Conservation (phyloP, 2,888 invertebrate genomes). For the Rotaria magnacalcarata region DNA sequence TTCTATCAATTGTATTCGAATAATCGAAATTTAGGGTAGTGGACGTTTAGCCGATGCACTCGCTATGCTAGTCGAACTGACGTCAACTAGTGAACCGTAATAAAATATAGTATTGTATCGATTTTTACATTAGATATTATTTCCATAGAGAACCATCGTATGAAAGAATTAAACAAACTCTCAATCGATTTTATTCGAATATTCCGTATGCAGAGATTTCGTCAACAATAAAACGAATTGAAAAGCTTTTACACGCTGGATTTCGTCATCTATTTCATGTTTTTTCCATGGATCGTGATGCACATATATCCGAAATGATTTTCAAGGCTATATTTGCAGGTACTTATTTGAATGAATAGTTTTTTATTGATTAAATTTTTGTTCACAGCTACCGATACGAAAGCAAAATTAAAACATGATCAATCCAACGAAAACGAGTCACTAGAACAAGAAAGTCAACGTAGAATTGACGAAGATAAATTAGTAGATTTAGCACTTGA, state of each 20-base stretch:
- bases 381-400: not conserved
- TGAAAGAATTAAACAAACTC: not conserved
- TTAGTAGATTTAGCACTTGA: not conserved
- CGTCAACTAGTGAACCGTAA: not conserved
- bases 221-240: not conserved
- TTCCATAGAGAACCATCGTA: not conserved
- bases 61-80: not conserved
- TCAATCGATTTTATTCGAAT: not conserved
- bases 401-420: not conserved
- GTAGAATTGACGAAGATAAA: not conserved
- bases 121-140: not conserved
- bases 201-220: not conserved
- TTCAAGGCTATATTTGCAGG: not conserved
- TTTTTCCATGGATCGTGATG: not conserved
- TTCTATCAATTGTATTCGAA: no score
- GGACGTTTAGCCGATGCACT: not conserved
- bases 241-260: not conserved
- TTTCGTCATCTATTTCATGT: not conserved
- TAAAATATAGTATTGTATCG: no score
- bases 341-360: not conserved
- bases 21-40: not conserved
- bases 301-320: not conserved
- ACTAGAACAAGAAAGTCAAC: not conserved
- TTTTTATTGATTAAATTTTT: not conserved
- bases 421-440: no score